Percentiles rank a stretch among this genome's conserved stretches.
Conservation (phyloP, 2,888 invertebrate species). For the Orchesellides sinensis region DNA sequence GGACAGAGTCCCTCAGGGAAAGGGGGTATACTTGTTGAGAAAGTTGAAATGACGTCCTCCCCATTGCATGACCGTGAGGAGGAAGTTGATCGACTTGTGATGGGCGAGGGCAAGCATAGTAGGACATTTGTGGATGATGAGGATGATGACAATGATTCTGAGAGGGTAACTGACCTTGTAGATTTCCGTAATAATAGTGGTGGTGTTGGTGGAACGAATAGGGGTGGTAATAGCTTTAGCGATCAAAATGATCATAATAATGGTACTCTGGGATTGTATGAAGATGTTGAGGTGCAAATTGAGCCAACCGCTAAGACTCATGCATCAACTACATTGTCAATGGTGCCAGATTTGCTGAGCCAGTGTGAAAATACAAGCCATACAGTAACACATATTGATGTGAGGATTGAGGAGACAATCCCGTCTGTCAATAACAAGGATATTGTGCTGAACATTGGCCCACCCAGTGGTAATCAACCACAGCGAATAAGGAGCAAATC, state of each 20-base stretch:
- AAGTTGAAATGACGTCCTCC: constrained; percentile 70
- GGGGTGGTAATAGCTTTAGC: constrained; percentile 10
- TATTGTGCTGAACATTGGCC: constrained; percentile 62
- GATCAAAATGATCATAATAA: constrained; percentile 35
- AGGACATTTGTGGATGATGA: constrained; percentile 59
- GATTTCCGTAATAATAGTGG: constrained; percentile 57
- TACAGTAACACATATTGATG: constrained; percentile 72
- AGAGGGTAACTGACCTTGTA: constrained; percentile 63
- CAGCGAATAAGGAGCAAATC: constrained; percentile 25
- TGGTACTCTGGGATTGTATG: constrained; percentile 65
- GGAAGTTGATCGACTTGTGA: constrained; percentile 36
- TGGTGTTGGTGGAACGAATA: background rate
- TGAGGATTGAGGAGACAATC: constrained; percentile 68
- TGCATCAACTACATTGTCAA: constrained; percentile 69
- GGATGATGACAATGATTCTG: constrained; percentile 60
- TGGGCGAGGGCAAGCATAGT: constrained; percentile 40
- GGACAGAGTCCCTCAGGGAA: constrained; percentile 37
- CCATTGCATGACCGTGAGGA: constrained; percentile 67
- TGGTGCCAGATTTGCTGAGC: constrained; percentile 74
- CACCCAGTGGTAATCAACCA: constrained; percentile 22
- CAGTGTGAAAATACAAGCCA: constrained; percentile 72
- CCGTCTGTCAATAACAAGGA: constrained; percentile 50
- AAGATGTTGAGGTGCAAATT: constrained; percentile 71
- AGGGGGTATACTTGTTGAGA: constrained; percentile 68
- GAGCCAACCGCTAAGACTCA: constrained; percentile 51